Evolutionary conservation across 1,140 invertebrate genomes (phyloP).

Genomic region (Spodoptera litura): DNA sequence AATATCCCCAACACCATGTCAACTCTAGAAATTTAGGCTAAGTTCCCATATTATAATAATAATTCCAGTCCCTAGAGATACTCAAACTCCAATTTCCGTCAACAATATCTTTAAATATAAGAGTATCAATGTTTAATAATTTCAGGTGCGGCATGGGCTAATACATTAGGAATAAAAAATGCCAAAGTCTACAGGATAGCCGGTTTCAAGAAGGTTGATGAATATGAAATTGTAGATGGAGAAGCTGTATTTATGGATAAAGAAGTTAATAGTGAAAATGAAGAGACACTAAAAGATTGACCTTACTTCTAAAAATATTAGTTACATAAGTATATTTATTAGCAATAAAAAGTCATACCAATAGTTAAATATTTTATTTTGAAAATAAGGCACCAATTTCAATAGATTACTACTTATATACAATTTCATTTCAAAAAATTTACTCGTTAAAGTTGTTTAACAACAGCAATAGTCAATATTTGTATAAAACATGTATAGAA

Average conservation of each 20-base stretch:
- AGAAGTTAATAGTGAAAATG: constrained; percentile 50
- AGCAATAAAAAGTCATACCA: background rate
- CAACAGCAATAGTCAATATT: too few species aligned
- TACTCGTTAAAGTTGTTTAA: background rate
- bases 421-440: constrained; percentile 13
- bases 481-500: too few species aligned
- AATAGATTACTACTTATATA: background rate
- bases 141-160: constrained; percentile 84
- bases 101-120: too few species aligned
- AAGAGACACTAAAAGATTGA: constrained; percentile 49
- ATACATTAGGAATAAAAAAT: constrained; percentile 85
- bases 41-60: too few species aligned
- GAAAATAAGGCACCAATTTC: constrained; percentile 22
- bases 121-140: constrained; percentile 48
- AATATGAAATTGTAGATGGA: constrained; percentile 80
- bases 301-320: background rate
- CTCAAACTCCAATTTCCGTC: too few species aligned
- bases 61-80: too few species aligned
- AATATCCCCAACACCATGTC: too few species aligned
- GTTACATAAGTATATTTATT: constrained; percentile 5
- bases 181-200: constrained; percentile 85
- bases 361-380: constrained; percentile 34
- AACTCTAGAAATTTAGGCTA: too few species aligned
- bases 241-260: constrained; percentile 64
- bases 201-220: constrained; percentile 81